Evolutionary conservation across 2,797 vertebrate genomes (phyloP), one percentile per base, ranked within the genome.

Genomic region (Poecilia picta): DNA sequence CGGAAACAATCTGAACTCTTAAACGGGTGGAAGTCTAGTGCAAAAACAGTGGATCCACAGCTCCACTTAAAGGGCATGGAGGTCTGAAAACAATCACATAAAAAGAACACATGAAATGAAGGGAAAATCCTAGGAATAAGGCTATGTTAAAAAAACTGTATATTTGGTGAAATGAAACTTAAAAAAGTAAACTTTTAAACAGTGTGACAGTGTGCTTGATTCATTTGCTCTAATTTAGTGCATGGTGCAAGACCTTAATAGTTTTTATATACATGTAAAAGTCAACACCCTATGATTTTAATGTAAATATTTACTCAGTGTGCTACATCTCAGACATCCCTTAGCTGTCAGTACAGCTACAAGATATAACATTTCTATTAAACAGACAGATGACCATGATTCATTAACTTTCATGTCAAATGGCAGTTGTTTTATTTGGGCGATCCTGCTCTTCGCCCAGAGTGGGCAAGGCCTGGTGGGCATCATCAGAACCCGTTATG

Each of bases 11-110:
- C 85, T 89, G 86, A 87, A 88, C 85, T 92, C 82, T 88, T 83
- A 85, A 45, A 89, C 92, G 88, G 89, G 90, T 86, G 89, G 85
- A 88, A 25, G 77, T 90, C 89, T 96, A 96, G 95, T 96, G 95
- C 95, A 96, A 96, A 95, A 93, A 93, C 91, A 93, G 93, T 94
- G 94, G 94, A 95, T 94, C 91, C 93, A 91, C 88, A 91, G 93
- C 92, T 95, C 94, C 94, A 95, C 94, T 93, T 93, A 74, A 94
- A 95, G 95, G 94, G 93, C 94, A 94, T 92, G 93, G 93, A 94
- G 89, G 93, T 95, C 93, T 89, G 91, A 91, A 92, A 91, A 88
- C 84, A 92, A 91, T 92, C 85, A 94, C 89, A 89, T 89, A 74
- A 83, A 89, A 74, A 79, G 46, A 81, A 91, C 83, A 92, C 73